Conservation (phyloP, 1,140 invertebrate species). For the Monomorium pharaonis region DNA sequence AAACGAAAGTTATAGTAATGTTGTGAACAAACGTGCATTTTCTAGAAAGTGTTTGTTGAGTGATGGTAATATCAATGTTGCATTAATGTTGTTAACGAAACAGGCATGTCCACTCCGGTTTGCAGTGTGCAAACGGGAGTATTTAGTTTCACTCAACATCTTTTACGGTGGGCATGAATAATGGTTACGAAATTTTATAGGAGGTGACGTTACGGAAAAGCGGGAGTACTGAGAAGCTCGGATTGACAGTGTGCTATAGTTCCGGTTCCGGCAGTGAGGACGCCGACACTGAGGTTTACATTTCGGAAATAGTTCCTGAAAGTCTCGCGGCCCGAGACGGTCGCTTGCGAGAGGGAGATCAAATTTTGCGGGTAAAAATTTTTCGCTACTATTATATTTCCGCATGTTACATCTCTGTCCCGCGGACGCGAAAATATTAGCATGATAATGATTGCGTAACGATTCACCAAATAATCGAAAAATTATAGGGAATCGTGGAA, state of each 20-base stretch:
- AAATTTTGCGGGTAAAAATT: conserved; percentile 87
- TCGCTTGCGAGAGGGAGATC: conserved; percentile 90
- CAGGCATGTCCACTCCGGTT: too few species aligned
- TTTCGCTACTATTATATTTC: background rate
- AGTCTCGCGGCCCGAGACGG: conserved; percentile 90
- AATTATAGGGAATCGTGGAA: background rate
- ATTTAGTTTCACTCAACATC: conserved; percentile 43
- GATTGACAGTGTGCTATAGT: conserved; percentile 90
- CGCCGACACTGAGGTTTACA: conserved; percentile 87
- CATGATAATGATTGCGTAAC: background rate
- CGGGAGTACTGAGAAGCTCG: conserved; percentile 87
- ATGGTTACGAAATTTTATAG: conserved; percentile 82
- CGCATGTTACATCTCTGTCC: background rate
- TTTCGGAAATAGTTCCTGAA: conserved; percentile 89
- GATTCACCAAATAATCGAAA: background rate
- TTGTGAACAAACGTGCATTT: background rate
- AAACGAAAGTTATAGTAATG: too few species aligned
- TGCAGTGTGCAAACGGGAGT: conserved; percentile 16
- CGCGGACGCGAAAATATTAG: background rate
- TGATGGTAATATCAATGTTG: background rate
- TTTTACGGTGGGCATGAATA: conserved; percentile 26
- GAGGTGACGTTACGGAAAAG: conserved; percentile 89
- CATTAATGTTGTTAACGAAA: background rate
- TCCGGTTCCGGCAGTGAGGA: conserved; percentile 84
- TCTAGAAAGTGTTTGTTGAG: conserved; percentile 1